Evolutionary conservation across 2,888 invertebrate species (phyloP), one percentile per base, ranked within the genome.

Genomic region (Pyrochroa serraticornis): DNA sequence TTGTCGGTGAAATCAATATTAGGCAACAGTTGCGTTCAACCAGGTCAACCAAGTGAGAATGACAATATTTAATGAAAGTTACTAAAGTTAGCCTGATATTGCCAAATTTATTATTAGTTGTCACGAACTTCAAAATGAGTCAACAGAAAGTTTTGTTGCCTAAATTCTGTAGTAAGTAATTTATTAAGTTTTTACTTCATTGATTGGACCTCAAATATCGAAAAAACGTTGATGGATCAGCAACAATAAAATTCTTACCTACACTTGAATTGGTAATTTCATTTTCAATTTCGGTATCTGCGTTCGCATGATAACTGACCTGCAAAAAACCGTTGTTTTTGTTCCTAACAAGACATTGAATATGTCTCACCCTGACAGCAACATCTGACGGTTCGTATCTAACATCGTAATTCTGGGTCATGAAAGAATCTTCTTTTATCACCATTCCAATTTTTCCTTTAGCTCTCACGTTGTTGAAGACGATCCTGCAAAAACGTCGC

Each of bases 401-500:
- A 37, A 85, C 80, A 44, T 83, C 82, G 46, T 84, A 84, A 71
- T 85, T 85, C 67, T 82, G 80, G 39, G 82, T 82, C 6, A 83
- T 80, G 67, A 82, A 82, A 0, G 83, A 83, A 68, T 86, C 86
- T 44, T 85, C 85, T 46, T 81, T 80, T 43, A 85, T 73, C 31
- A 81, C 76, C 33, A 85, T 72, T 6, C 85, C 85, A n/a, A 84
- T 81, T 67, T 77, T 79, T 12, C 85, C 85, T 71, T 81, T 81
- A 51, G 83, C 83, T 41, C 76, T 80, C 75, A 85, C 82, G 69
- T 84, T 84, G 38, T 80, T 79, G 63, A 85, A 75, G 52, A 81
- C 79, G 73, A 85, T 81, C 66, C 85, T 85, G 77, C 51, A 71
- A 70, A 55, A 45, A 45, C n/a, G 22, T 10, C 48, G 9, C 10